A percentile compares a stretch with the other conserved stretches of the same genome.
Evolutionary conservation across 2,797 vertebrate species (phyloP).

Genomic region (Acanthiza pusilla): DNA sequence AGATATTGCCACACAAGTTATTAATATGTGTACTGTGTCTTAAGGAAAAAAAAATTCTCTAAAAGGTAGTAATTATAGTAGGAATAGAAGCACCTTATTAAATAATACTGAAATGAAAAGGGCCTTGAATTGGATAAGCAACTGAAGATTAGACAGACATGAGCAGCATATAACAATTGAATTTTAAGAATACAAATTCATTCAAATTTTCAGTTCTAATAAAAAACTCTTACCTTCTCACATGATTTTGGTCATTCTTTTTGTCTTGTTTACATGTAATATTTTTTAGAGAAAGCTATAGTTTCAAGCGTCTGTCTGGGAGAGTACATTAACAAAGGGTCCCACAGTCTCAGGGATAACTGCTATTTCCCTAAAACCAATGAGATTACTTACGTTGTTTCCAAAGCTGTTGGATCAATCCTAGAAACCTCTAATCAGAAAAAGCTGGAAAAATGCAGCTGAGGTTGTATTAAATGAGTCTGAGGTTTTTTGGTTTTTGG

Average conservation of each 20-base stretch:
- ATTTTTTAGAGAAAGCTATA: background rate
- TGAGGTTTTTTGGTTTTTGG: background rate
- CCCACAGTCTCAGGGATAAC: background rate
- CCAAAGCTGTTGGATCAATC: background rate
- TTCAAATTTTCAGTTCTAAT: background rate
- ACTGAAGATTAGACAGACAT: background rate
- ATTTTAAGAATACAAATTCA: background rate
- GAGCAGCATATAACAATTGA: background rate
- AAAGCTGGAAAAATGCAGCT: background rate
- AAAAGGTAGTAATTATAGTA: background rate
- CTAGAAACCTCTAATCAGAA: background rate
- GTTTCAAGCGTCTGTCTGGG: background rate
- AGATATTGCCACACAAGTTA: background rate
- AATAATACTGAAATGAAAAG: background rate
- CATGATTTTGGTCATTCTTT: background rate
- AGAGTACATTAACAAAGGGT: background rate
- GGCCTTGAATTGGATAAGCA: background rate
- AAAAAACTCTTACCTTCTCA: background rate
- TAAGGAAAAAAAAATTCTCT: background rate
- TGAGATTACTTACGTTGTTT: background rate
- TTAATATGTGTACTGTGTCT: background rate
- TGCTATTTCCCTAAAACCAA: background rate
- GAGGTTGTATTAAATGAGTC: background rate
- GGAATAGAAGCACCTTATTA: background rate
- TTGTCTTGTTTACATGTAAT: background rate